Percentiles rank a stretch among this genome's conserved stretches.
These are phyloP conservation scores for Sebastes steindachneri DNA, from an alignment of 2,797 vertebrate genomes.

Conservation along the genomic window DNA sequence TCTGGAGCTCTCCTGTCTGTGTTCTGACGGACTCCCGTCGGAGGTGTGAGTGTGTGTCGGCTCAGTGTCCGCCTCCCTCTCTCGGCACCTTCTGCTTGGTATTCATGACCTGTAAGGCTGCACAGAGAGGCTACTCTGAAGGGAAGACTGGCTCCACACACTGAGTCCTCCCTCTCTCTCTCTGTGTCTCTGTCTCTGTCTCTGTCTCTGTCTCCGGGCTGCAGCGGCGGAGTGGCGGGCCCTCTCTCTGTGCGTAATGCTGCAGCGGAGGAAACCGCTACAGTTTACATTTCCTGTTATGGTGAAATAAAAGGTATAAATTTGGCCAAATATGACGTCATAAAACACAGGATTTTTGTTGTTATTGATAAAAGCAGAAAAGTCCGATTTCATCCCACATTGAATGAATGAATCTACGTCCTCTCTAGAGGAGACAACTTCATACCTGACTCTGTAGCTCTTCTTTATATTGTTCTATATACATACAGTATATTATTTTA, in stretches of 20 bases:
- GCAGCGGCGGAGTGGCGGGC: background rate
- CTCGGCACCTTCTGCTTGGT: conserved; percentile 66
- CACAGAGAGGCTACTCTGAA: conserved; percentile 62
- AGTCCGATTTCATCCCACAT: background rate
- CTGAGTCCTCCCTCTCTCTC: conserved; percentile 8
- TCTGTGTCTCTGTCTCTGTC: background rate
- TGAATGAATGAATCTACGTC: too few relatives aligned
- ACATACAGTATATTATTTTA: too few relatives aligned
- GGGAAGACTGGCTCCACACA: conserved; percentile 60
- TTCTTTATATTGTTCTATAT: too few relatives aligned
- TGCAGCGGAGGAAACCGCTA: background rate
- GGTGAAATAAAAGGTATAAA: background rate
- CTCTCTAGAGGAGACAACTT: too few relatives aligned
- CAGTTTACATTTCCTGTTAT: background rate
- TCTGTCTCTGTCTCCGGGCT: background rate
- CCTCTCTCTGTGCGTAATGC: conserved; percentile 38
- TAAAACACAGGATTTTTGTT: fast-evolving
- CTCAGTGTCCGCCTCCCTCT: conserved; percentile 11
- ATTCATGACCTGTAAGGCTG: conserved; percentile 63
- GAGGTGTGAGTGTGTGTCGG: background rate
- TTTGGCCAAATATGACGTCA: background rate
- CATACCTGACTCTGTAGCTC: too few relatives aligned
- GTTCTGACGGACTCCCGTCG: too few relatives aligned
- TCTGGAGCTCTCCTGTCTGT: background rate
- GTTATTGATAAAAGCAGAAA: background rate